These are phyloP conservation scores for Marasmarcha lunaedactyla DNA, from an alignment of 2,888 invertebrate species.

Conservation along the genomic window DNA sequence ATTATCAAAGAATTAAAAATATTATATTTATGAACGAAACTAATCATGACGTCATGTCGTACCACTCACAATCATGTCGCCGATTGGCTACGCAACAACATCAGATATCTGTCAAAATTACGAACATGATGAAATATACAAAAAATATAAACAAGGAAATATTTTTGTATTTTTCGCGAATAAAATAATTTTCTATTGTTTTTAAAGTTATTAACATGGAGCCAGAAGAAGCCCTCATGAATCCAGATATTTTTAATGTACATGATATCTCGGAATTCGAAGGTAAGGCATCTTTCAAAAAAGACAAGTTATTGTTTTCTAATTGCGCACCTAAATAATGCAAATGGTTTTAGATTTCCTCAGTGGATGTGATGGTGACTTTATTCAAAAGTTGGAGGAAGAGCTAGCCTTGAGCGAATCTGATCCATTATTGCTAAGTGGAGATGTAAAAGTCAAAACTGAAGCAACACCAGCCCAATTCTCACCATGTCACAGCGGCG, in stretches of 20 bases:
- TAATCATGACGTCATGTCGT: neutral
- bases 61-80: conserved; percentile 6
- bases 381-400: conserved; percentile 66
- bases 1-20: no score
- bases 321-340: neutral
- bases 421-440: conserved; percentile 32
- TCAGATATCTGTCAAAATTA: no score
- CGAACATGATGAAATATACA: no score
- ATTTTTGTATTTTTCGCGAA: no score
- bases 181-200: no score
- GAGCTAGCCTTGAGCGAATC: conserved; percentile 45
- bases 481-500: conserved; percentile 38
- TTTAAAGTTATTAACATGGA: neutral
- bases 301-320: neutral
- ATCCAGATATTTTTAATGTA: conserved; percentile 73
- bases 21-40: no score
- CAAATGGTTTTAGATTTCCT: conserved; percentile 66
- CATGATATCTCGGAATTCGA: conserved; percentile 77
- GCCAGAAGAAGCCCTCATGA: conserved; percentile 45
- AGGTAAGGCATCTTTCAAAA: conserved; percentile 69
- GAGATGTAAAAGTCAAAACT: conserved; percentile 33
- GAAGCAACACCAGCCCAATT: conserved; percentile 25
- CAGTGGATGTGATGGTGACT: conserved; percentile 75
- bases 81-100: no score
- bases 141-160: neutral